Evolutionary conservation across 92 coral and sea anemone genomes (phyloP).

Genomic region (Montipora capitata): DNA sequence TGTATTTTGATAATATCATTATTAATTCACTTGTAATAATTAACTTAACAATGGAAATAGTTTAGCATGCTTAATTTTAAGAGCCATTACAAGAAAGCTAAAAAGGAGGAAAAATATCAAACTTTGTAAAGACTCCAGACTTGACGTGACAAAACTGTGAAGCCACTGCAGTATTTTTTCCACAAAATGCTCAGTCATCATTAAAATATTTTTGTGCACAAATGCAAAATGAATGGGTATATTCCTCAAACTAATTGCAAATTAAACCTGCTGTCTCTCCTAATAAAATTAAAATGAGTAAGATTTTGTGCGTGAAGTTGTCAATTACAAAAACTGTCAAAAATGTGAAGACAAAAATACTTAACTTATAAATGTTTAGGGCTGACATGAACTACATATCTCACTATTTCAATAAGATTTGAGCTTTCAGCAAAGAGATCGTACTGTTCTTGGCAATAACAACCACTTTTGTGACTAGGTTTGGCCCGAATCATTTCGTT

Average conservation of each 20-base stretch:
- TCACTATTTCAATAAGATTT: no score
- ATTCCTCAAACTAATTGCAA: neutral
- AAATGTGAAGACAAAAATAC: neutral
- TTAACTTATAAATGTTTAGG: no score
- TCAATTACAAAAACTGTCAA: neutral
- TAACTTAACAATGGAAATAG: neutral
- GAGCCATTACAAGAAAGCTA: neutral
- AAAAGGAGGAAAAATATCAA: no score
- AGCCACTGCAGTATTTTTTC: neutral
- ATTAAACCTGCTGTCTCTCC: neutral
- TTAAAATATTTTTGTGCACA: constrained; percentile 8
- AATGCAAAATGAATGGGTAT: neutral
- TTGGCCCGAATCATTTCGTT: constrained; percentile 1
- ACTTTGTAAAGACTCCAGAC: neutral
- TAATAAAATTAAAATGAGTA: neutral
- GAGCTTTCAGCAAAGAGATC: neutral
- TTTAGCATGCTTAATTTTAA: no score
- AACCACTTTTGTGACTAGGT: neutral
- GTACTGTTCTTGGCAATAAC: neutral
- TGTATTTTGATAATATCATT: neutral
- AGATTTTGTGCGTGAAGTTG: neutral
- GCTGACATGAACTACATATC: no score
- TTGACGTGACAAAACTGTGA: neutral
- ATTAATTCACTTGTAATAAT: neutral
- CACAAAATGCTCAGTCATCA: no score